Evolutionary conservation across 1,140 invertebrate genomes (phyloP).

Genomic region (Marisa cornuarietis): DNA sequence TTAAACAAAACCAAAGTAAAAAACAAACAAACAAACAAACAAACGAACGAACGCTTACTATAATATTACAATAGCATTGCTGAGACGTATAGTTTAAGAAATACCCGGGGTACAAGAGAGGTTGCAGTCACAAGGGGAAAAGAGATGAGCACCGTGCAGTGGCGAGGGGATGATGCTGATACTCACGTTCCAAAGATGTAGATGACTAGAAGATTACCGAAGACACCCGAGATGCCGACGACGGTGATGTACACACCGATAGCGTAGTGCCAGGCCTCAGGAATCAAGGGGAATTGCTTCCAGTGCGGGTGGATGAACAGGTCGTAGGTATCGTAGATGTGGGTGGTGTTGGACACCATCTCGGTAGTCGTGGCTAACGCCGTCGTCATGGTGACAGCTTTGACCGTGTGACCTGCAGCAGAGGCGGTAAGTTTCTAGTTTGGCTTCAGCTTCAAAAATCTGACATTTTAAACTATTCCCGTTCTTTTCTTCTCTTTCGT

Average conservation of each 20-base stretch:
- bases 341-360: constrained; percentile 27
- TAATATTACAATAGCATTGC: no score
- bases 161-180: background rate
- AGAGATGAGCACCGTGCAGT: no score
- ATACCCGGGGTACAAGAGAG: no score
- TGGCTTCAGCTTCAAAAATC: no score
- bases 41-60: no score
- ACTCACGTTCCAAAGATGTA: constrained; percentile 78
- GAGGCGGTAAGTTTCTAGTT: no score
- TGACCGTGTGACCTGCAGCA: background rate
- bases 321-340: constrained; percentile 51
- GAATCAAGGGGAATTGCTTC: constrained; percentile 47
- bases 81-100: no score
- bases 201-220: constrained; percentile 86
- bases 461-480: no score
- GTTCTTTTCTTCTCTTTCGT: no score
- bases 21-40: no score
- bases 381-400: background rate
- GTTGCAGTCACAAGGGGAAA: no score
- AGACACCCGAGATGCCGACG: constrained; percentile 76
- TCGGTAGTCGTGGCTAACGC: constrained; percentile 14
- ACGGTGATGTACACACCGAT: constrained; percentile 80
- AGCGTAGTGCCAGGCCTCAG: constrained; percentile 71
- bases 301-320: constrained; percentile 58
- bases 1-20: no score